Conservation (phyloP, 2,797 vertebrate species). For the Hyperoplus lanceolatus region DNA sequence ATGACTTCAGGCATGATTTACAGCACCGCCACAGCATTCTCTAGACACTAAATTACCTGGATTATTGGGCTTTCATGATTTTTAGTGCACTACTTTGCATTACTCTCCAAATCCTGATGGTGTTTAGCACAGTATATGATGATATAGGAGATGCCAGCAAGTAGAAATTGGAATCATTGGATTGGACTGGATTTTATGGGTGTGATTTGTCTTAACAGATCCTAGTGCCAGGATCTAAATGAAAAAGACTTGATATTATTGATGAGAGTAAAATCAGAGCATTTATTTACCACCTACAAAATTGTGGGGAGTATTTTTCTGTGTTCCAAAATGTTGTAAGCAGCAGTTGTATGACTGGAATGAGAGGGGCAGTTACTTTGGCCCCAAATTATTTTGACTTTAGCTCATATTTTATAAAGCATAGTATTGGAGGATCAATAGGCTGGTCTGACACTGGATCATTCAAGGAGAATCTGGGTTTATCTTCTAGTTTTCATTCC, state of each 20-base stretch:
- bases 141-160: slow-evolving; percentile 75
- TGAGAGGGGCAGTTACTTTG: slow-evolving; percentile 1
- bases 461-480: slow-evolving; percentile 13
- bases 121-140: slow-evolving; percentile 74
- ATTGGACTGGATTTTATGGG: slow-evolving; percentile 76
- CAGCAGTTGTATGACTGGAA: slow-evolving; percentile 18
- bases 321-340: slow-evolving; percentile 19
- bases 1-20: slow-evolving; percentile 82
- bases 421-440: slow-evolving; percentile 8
- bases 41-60: slow-evolving; percentile 84
- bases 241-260: slow-evolving; percentile 73
- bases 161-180: slow-evolving; percentile 79
- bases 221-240: slow-evolving; percentile 69
- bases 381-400: slow-evolving; percentile 18
- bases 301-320: slow-evolving; percentile 44
- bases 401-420: slow-evolving; percentile 22
- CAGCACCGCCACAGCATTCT: slow-evolving; percentile 72
- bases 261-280: slow-evolving; percentile 69
- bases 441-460: neutral
- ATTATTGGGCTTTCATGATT: slow-evolving; percentile 83
- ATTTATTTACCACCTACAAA: slow-evolving; percentile 54
- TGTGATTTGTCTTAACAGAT: slow-evolving; percentile 72
- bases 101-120: slow-evolving; percentile 67
- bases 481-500: neutral
- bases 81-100: slow-evolving; percentile 83